These are phyloP conservation scores for Labroides dimidiatus DNA, from an alignment of 2,797 vertebrate genomes.

Conservation along the genomic window DNA sequence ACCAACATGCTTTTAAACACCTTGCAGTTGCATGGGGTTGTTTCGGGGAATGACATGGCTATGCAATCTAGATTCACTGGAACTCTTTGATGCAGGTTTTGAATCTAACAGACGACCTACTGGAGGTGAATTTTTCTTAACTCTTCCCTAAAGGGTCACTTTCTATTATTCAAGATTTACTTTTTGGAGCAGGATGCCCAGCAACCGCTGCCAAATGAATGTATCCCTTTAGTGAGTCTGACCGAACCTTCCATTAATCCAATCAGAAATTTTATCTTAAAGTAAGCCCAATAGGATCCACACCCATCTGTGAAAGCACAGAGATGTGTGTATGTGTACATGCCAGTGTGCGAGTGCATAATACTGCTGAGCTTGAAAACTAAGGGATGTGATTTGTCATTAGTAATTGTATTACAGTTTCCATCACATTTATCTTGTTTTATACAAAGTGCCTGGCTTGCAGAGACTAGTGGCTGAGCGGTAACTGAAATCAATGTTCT, in stretches of 20 bases:
- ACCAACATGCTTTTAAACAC: not conserved
- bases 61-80: not conserved
- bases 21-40: not conserved
- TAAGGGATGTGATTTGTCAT: constrained; percentile 65
- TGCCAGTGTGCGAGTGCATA: not conserved
- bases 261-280: constrained; percentile 49
- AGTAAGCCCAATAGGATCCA: constrained; percentile 50
- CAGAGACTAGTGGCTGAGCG: constrained; percentile 57
- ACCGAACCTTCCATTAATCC: constrained; percentile 41
- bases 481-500: constrained; percentile 68
- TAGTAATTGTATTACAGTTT: constrained; percentile 73
- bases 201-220: constrained; percentile 11
- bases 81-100: not conserved
- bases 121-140: not conserved
- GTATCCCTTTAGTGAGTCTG: constrained; percentile 25
- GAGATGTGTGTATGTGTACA: constrained; percentile 11
- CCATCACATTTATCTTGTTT: constrained; percentile 75
- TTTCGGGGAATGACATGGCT: not conserved
- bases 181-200: constrained; percentile 8
- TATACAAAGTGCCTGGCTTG: constrained; percentile 64
- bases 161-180: not conserved
- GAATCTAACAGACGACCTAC: not conserved
- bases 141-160: not conserved
- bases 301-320: constrained; percentile 3
- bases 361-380: constrained; percentile 63